Evolutionary conservation across 1,140 invertebrate genomes (phyloP), one percentile per base, ranked within the genome.

Genomic region (Dufourea novaeangliae): DNA sequence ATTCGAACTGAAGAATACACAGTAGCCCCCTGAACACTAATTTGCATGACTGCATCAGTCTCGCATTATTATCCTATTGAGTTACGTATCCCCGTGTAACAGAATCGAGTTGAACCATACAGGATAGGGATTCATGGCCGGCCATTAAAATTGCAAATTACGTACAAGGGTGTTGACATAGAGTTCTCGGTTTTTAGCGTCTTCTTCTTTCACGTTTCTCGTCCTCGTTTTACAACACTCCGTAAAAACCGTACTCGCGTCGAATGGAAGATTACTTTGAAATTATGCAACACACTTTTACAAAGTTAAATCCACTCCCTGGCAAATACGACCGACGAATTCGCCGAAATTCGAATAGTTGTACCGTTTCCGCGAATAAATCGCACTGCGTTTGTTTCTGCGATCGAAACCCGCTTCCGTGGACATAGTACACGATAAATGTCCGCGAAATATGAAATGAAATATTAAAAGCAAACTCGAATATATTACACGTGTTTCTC

Each of bases 91-190:
- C 70, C 41, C 29, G 3, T 3, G 46, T 50, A 62, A 61, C 56
- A 59, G 25, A 62, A 56, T 20, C 67, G 46, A 70, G 41, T 79
- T 12, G 34, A 74, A 66, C n/a, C 39, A 37, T 14, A 22, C 57
- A 44, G 44, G 29, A 67, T 62, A 84, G 56, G 75, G 62, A 80
- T 80, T 63, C 63, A 78, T 64, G 71, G 41, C 54, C 61, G 54
- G 54, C 41, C 80, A 90, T 90, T 89, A 90, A 89, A 90, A 90
- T 90, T 90, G 89, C 89, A 90, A 89, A 90, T 90, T 88, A 76
- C 62, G 63, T 85, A 86, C 86, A 86, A 86, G 85, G 83, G 77
- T 86, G 84, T 85, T 81, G 87, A 88, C 78, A 83, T 74, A 72
- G 63, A 44, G 27, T 66, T 66, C 41, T 56, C 29, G 68, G 39